phyloP scores from a whole-genome alignment of 2,888 invertebrate species.

The Tupiocoris notatus region DNA sequence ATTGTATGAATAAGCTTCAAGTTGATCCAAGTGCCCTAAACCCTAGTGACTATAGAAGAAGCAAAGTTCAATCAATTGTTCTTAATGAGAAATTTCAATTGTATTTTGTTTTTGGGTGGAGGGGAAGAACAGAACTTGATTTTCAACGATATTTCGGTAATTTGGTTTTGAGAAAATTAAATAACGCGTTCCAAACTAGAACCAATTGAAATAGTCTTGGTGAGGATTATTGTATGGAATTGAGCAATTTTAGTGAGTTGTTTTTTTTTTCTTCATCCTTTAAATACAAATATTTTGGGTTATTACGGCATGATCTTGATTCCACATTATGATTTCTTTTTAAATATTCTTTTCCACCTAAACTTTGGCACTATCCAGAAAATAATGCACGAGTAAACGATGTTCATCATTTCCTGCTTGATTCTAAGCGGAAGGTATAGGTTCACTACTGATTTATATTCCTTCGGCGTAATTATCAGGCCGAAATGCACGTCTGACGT shows the following conservation, averaged over 20 bases:
- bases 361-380: slow-evolving; percentile 46
- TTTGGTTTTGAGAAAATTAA: background rate
- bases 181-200: background rate
- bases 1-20: slow-evolving; percentile 30
- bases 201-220: slow-evolving; percentile 36
- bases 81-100: background rate
- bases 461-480: background rate
- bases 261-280: background rate
- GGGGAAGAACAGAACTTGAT: background rate
- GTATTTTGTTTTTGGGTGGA: background rate
- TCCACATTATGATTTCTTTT: slow-evolving; percentile 29
- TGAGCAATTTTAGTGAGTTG: slow-evolving; percentile 48
- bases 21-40: slow-evolving; percentile 29
- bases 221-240: slow-evolving; percentile 48
- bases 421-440: slow-evolving; percentile 29
- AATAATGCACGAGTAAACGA: background rate
- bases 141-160: background rate
- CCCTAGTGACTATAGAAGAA: slow-evolving; percentile 25
- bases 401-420: background rate
- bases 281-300: slow-evolving; percentile 39
- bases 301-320: slow-evolving; percentile 45
- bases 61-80: slow-evolving; percentile 19
- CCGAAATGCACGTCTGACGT: too few relatives aligned
- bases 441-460: slow-evolving; percentile 26
- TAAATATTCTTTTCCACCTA: background rate